Evolutionary conservation across 2,113 vertebrate species (phyloP), one percentile per base, ranked within the genome.

Genomic region (Sorex fumeus): DNA sequence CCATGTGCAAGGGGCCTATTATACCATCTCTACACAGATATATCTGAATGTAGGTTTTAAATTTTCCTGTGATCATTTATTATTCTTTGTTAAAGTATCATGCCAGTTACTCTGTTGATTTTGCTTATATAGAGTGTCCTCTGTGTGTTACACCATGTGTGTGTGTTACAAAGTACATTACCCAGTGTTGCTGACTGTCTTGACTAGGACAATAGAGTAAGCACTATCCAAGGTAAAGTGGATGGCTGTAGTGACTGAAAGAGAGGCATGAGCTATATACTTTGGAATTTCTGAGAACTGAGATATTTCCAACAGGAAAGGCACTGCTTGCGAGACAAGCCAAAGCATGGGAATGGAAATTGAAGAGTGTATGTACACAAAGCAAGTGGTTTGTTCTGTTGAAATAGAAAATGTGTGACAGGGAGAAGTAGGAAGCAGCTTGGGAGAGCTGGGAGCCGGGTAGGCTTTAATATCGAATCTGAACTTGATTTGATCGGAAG

Each of bases 401-500:
- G 57, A 62, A 80, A 74, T 6, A 2, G 64, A 34, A 88, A 34
- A 15, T 53, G 25, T 50, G 2, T 21, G 40, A 60, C 23, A 43
- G 77, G 69, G 0, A 3, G 45, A 36, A 12, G 32, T 10, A 57
- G 45, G 43, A 89, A 40, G 16, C 53, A 50, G 30, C 69, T 81
- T 88, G 34, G 27, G 36, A 70, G 45, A 91, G 32, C 40, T 45
- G 36, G 27, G 40, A 80, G 8, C 16, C 34, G 36, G 5, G 10
- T 45, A 25, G 64, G 1, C 50, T 93, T 89, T 69, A 30, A 16
- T 45, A 19, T 40, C n/a, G 47, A 28, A 2, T 71, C 81, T 87
- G 45, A 90, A 71, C 91, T 93, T 57, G 7, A 40, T 77, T 82
- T 45, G 36, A 13, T 70, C 40, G 81, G 69, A 87, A 72, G 25